Conservation (phyloP, 37 sponge, comb jelly and placozoan genomes). For the Theonella swinhoei region DNA sequence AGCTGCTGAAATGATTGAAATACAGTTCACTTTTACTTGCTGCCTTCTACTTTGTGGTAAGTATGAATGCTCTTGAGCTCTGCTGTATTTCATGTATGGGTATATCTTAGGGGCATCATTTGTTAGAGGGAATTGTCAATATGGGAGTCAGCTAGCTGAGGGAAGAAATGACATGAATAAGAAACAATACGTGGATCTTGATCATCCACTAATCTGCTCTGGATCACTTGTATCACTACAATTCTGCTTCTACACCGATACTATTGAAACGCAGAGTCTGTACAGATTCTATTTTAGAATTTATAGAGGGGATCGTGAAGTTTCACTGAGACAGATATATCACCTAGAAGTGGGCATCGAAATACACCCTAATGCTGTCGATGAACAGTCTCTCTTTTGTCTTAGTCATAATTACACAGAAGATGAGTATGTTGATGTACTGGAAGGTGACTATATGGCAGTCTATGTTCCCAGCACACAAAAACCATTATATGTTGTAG, state of each 20-base stretch:
- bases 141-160: background rate
- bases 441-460: background rate
- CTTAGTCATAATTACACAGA: background rate
- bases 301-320: background rate
- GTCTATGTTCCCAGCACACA: background rate
- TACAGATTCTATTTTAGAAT: background rate
- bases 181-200: background rate
- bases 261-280: background rate
- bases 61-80: no score
- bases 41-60: no score
- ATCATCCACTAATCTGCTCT: background rate
- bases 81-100: no score
- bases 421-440: background rate
- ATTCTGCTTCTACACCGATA: background rate
- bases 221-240: background rate
- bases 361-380: no score
- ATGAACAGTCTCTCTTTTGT: background rate
- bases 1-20: no score
- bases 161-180: background rate
- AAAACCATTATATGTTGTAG: background rate
- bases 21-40: no score
- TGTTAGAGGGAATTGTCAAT: background rate
- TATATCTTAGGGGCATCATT: background rate
- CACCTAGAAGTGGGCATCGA: background rate
- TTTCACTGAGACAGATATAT: background rate